These are phyloP conservation scores for Paramuricea clavata DNA, from an alignment of 92 coral and sea anemone species.

Conservation along the genomic window DNA sequence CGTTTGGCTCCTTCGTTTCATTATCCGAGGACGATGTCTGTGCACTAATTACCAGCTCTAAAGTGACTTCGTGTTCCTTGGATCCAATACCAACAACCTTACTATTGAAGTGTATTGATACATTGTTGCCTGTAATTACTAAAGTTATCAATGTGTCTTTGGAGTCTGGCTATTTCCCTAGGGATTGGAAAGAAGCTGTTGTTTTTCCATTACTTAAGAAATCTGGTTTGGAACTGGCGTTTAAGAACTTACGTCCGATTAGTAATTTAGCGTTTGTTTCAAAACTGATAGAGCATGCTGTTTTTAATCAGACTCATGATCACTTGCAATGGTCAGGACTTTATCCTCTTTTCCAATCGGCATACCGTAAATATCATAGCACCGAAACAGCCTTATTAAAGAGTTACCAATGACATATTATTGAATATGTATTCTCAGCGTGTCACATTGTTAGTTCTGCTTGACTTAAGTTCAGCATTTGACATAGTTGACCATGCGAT, in stretches of 20 bases:
- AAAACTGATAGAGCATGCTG: neutral
- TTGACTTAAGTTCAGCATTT: neutral
- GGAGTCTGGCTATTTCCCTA: too few relatives aligned
- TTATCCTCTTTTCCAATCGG: neutral
- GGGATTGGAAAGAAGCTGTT: too few relatives aligned
- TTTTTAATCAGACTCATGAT: neutral
- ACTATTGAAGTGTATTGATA: neutral
- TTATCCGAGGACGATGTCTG: neutral
- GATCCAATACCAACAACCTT: neutral
- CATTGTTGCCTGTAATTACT: too few relatives aligned
- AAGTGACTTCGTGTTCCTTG: too few relatives aligned
- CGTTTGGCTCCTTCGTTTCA: too few relatives aligned
- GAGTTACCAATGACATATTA: slow-evolving; percentile 23
- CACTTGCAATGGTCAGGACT: neutral
- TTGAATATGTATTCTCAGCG: slow-evolving; percentile 17
- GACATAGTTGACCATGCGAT: slow-evolving; percentile 20
- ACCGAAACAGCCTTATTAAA: slow-evolving; percentile 42
- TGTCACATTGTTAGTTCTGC: neutral
- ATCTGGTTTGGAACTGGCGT: neutral
- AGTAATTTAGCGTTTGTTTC: neutral
- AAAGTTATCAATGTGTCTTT: too few relatives aligned
- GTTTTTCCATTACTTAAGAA: too few relatives aligned
- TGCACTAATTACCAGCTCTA: neutral
- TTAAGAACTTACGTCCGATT: neutral
- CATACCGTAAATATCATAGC: slow-evolving; percentile 1